A percentile compares a stretch with the other conserved stretches of the same genome.
Conservation (phyloP, 2,797 vertebrate genomes). For the Gadopsis bispinosus region DNA sequence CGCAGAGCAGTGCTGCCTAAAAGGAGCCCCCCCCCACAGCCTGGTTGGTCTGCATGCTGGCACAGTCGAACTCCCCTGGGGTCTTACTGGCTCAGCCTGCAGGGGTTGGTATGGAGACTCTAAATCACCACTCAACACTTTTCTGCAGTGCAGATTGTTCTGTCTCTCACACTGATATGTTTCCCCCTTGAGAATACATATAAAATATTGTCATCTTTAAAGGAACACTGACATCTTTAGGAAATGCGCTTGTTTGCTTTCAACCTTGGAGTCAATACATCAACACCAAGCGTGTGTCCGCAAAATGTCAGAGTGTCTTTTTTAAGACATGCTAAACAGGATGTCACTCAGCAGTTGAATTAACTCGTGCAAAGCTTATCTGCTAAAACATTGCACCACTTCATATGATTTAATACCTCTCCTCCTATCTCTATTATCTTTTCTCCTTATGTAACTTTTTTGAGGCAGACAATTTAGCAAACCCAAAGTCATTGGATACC, state of each 20-base stretch:
- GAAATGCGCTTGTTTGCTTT: conserved; percentile 11
- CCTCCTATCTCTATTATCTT: neutral
- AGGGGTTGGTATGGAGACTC: conserved; percentile 26
- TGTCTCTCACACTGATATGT: conserved; percentile 27
- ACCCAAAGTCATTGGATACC: neutral
- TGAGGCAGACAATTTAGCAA: neutral
- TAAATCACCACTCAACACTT: conserved; percentile 27
- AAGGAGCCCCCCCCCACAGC: conserved; percentile 16
- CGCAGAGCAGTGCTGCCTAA: conserved; percentile 13
- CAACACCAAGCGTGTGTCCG: neutral
- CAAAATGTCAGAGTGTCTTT: neutral
- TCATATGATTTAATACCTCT: neutral
- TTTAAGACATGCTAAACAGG: neutral
- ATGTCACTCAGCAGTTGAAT: neutral
- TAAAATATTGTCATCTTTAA: conserved; percentile 28
- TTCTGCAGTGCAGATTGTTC: conserved; percentile 26
- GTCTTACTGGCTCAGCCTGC: conserved; percentile 33
- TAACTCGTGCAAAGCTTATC: neutral
- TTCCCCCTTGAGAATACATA: conserved; percentile 6
- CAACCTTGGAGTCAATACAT: neutral
- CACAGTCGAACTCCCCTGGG: conserved; percentile 14
- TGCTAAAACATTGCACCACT: neutral
- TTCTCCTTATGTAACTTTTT: neutral
- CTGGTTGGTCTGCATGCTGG: conserved; percentile 40
- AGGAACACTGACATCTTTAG: neutral